Conservation (phyloP, 2,888 invertebrate genomes). For the Crepidodera aurea region DNA sequence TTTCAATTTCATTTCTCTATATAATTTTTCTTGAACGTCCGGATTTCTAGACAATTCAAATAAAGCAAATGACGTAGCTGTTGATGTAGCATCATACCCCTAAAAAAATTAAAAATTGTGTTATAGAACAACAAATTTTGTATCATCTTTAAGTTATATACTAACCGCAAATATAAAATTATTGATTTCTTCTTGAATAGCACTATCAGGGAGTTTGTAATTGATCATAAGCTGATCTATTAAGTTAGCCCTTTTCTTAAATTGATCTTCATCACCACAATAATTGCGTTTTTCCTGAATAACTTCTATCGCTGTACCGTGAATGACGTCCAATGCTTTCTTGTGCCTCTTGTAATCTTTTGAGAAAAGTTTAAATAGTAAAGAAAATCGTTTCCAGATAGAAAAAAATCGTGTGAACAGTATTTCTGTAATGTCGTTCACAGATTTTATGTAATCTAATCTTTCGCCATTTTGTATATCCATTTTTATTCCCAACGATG, state of each 20-base stretch:
- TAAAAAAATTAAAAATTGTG: conserved; percentile 28
- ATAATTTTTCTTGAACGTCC: conserved; percentile 41
- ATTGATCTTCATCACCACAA: not conserved
- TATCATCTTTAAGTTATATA: too few species aligned
- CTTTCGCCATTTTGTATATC: not conserved
- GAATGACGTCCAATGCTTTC: not conserved
- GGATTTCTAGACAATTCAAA: conserved; percentile 39
- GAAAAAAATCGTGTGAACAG: not conserved
- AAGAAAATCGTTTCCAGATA: not conserved
- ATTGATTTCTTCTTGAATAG: conserved; percentile 65
- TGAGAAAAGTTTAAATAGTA: not conserved
- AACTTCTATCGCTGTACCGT: not conserved
- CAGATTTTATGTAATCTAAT: not conserved
- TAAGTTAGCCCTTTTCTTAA: conserved; percentile 5
- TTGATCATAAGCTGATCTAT: conserved; percentile 12
- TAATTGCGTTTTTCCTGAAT: conserved; percentile 11
- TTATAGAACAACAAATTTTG: too few species aligned
- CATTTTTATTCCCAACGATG: not conserved
- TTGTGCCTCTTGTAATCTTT: not conserved
- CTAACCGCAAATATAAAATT: conserved; percentile 65
- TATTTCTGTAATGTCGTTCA: not conserved
- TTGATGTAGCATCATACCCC: conserved; percentile 45
- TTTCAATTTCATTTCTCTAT: conserved; percentile 35
- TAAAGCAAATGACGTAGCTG: conserved; percentile 37
- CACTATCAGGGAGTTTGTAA: conserved; percentile 55